Evolutionary conservation across 2,797 vertebrate genomes (phyloP).

Genomic region (Gambelia wislizenii): DNA sequence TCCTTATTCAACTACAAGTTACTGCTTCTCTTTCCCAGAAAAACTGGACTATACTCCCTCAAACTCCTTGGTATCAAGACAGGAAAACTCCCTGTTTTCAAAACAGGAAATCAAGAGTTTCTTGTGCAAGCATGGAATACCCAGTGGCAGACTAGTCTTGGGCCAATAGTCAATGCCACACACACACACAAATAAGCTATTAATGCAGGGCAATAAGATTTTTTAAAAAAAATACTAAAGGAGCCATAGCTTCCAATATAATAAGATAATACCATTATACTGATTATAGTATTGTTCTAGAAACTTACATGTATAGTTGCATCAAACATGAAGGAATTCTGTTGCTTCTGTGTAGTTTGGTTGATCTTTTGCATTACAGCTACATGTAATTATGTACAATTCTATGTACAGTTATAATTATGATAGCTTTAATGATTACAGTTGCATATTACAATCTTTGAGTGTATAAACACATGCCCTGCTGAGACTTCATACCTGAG

Average conservation of each 20-base stretch:
- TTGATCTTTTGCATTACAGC: no score
- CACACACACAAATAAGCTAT: no score
- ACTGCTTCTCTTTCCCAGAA: background rate
- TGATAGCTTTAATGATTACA: background rate
- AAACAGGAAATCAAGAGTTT: background rate
- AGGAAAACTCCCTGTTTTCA: no score
- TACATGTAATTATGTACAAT: no score
- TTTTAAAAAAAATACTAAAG: no score
- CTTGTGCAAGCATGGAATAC: background rate
- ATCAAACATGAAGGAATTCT: conserved; percentile 32
- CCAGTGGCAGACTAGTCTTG: background rate
- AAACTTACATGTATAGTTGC: conserved; percentile 53
- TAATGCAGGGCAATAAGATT: background rate
- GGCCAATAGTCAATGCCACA: background rate
- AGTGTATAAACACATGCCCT: background rate
- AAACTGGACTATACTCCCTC: background rate
- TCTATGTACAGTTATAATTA: background rate
- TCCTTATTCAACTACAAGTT: background rate
- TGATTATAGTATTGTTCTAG: conserved; percentile 13
- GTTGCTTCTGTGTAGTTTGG: background rate
- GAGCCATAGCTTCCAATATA: background rate
- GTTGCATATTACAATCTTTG: conserved; percentile 23
- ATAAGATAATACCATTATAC: conserved; percentile 33
- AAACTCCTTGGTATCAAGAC: no score
- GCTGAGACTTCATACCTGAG: conserved; percentile 43